Evolutionary conservation across 2,888 invertebrate genomes (phyloP).

Genomic region (Labia minor): DNA sequence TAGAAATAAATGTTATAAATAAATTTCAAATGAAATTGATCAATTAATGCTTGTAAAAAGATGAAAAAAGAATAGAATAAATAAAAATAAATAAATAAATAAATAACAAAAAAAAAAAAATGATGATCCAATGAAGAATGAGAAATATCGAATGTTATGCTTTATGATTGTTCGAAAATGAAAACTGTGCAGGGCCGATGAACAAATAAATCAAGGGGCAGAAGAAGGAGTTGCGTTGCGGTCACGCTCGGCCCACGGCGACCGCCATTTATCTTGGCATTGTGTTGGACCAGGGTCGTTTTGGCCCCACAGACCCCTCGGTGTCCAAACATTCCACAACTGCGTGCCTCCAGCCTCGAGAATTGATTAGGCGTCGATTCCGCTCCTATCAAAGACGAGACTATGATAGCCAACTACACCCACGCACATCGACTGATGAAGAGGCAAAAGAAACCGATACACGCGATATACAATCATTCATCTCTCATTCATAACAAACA

Average conservation of each 20-base stretch:
- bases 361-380: slow-evolving; percentile 7
- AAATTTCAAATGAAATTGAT: too few species aligned
- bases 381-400: background rate
- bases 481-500: too few species aligned
- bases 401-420: background rate
- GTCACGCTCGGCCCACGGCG: slow-evolving; percentile 1
- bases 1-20: too few species aligned
- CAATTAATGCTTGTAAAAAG: too few species aligned
- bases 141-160: too few species aligned
- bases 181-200: background rate
- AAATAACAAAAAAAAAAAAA: background rate
- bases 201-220: background rate
- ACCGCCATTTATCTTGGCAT: slow-evolving; percentile 13
- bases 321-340: background rate
- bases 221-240: background rate
- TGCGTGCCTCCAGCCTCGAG: background rate
- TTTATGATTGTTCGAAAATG: slow-evolving; percentile 7
- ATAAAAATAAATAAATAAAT: background rate
- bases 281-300: background rate
- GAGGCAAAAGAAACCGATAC: too few species aligned
- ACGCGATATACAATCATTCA: too few species aligned
- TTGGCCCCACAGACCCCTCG: background rate
- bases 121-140: background rate
- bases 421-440: too few species aligned
- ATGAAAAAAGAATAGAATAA: background rate